A percentile compares a stretch with the other conserved stretches of the same genome.
Conservation (phyloP, 2,888 invertebrate genomes). For the Cataglyphis rosenhaueri region DNA sequence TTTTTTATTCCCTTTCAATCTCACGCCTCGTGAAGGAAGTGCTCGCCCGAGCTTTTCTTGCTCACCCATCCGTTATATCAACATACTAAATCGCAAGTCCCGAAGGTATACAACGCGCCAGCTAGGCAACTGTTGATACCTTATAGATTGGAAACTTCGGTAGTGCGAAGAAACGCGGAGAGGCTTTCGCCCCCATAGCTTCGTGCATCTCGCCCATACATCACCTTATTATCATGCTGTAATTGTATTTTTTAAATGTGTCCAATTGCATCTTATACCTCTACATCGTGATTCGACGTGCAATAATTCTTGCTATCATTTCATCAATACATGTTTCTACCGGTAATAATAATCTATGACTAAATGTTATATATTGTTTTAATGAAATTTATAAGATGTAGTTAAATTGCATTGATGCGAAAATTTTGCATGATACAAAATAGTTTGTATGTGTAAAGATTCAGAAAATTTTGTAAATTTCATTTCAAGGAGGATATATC, state of each 20-base stretch:
- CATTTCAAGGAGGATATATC: background rate
- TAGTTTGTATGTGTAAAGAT: constrained; percentile 1
- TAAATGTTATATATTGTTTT: constrained; percentile 34
- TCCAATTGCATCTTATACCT: constrained; percentile 27
- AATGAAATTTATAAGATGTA: constrained; percentile 34
- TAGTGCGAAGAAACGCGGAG: constrained; percentile 42
- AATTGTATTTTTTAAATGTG: constrained; percentile 42
- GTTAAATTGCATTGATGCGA: background rate
- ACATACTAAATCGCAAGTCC: constrained; percentile 58
- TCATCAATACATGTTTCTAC: constrained; percentile 36
- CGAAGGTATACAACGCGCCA: constrained; percentile 49
- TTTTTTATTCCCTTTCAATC: constrained; percentile 51
- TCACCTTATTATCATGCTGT: constrained; percentile 51
- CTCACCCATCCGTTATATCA: constrained; percentile 61
- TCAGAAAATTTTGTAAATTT: constrained; percentile 3
- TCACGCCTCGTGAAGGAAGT: constrained; percentile 36
- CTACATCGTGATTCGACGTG: constrained; percentile 39
- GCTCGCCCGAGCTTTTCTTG: constrained; percentile 50
- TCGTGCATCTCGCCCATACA: constrained; percentile 49
- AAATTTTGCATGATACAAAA: background rate
- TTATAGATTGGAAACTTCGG: constrained; percentile 56
- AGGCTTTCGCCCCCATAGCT: constrained; percentile 42
- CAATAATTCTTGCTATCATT: constrained; percentile 50
- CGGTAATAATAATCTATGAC: constrained; percentile 37
- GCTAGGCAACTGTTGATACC: constrained; percentile 51